A percentile compares a stretch with the other conserved stretches of the same genome.
Evolutionary conservation across 2,888 invertebrate species (phyloP).

Genomic region (Galerucella calmariensis): DNA sequence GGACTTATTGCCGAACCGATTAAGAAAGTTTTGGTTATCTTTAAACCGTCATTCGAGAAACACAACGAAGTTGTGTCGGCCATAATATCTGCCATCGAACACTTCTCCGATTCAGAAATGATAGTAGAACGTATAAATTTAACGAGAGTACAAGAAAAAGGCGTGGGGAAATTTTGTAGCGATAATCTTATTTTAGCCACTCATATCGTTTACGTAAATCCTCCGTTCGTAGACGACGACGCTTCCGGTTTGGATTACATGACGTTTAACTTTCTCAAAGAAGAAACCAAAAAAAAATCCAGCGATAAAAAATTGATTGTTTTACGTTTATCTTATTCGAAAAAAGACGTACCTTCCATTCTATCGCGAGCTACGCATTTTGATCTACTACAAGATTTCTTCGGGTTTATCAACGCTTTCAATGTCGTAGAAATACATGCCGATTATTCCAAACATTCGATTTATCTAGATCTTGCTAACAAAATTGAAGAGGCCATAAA

Average conservation of each 20-base stretch:
- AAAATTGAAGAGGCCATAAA: conserved; percentile 44
- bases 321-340: conserved; percentile 48
- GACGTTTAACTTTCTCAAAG: conserved; percentile 45
- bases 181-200: conserved; percentile 45
- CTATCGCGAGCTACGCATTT: conserved; percentile 43
- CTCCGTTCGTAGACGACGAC: conserved; percentile 43
- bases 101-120: conserved; percentile 43
- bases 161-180: conserved; percentile 44
- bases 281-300: conserved; percentile 42
- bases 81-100: conserved; percentile 47
- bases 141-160: conserved; percentile 41
- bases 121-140: conserved; percentile 42
- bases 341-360: conserved; percentile 45
- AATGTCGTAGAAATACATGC: conserved; percentile 36
- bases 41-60: conserved; percentile 50
- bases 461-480: conserved; percentile 44
- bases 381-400: conserved; percentile 49
- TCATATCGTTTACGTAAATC: conserved; percentile 49
- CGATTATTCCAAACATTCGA: conserved; percentile 35
- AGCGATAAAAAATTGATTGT: conserved; percentile 44
- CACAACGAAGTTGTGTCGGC: conserved; percentile 49
- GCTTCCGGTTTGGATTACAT: conserved; percentile 44
- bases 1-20: conserved; percentile 20
- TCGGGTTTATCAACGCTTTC: conserved; percentile 46
- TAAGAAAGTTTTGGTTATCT: conserved; percentile 47